A percentile compares a stretch with the other conserved stretches of the same genome.
These are phyloP conservation scores for Prionailurus bengalensis DNA, from an alignment of 2,113 vertebrate genomes.

Conservation along the genomic window DNA sequence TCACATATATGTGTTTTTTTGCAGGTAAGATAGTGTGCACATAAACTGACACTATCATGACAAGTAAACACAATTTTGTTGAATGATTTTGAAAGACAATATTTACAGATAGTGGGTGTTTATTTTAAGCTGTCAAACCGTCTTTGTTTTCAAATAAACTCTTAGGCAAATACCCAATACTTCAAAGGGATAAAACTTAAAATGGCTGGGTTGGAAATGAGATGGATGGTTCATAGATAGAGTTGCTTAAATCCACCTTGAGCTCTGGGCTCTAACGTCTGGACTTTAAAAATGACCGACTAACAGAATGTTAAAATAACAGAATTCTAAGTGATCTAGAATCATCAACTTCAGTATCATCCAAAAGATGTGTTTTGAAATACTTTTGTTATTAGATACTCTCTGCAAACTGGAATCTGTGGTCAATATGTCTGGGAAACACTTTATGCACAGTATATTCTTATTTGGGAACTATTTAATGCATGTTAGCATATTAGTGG, in stretches of 20 bases:
- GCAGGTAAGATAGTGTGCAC: neutral
- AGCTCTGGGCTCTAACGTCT: neutral
- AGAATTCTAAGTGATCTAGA: neutral
- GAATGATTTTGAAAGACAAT: constrained; percentile 44
- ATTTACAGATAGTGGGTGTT: constrained; percentile 44
- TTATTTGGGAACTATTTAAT: neutral
- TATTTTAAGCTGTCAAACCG: constrained; percentile 56
- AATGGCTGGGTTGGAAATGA: neutral
- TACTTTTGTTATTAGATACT: neutral
- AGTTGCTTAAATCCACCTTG: neutral
- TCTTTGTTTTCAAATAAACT: constrained; percentile 56
- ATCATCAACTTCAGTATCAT: neutral
- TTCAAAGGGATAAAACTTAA: constrained; percentile 22
- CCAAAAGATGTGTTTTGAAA: neutral
- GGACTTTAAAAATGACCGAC: neutral
- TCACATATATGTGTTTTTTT: neutral
- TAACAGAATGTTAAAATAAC: neutral
- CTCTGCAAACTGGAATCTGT: neutral
- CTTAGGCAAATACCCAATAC: neutral
- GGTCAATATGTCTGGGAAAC: neutral
- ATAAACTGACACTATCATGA: neutral
- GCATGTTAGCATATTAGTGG: neutral
- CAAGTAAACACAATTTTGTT: constrained; percentile 43
- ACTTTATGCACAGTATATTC: neutral
- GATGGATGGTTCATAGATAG: neutral